Base-by-base conservation (phyloP, 1,140 invertebrate species). In the Megalonaias nervosa region DNA sequence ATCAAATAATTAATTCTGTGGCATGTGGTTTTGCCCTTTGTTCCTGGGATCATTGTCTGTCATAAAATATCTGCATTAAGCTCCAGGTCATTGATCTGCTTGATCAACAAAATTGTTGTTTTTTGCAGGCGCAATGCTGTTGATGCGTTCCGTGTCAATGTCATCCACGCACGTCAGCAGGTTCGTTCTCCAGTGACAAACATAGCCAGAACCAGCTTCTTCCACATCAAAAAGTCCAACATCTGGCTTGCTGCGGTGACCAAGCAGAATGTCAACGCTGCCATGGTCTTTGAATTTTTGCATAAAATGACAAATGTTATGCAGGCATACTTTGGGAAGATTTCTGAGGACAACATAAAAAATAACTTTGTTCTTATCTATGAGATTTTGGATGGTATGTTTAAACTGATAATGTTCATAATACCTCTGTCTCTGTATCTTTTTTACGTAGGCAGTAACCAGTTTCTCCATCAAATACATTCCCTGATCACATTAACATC, bases 321-420 rank as follows among this genome's bases (percentile, higher is more conserved):
- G 98, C 97, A 99, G 89, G 98, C 97, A 1, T 99, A 99, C 89
- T 99, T 99, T 92, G 98, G 98, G 70, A 99, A 99, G 92, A 97
- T 99, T 74, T 99, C 98, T 0, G 99, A 99, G 91, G 99, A 99
- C 91, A 99, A 99, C 90, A 99, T 99, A 86, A 99, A 99, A 91
- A 99, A 99, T 89, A 99, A 99, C 91, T 99, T 99, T 93, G 98
- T 99, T 62, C 93, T 99, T 1, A 99, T 99, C 85, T 99, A 99
- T 92, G 99, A 99, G 92, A 92, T 99, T 82, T 93, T 99, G 59
- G 99, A 99, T 93, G 96, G 96, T 97, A 92, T 84, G 90, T 81
- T 58, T 75, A 67, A 16, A 58, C 12, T 17, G 64, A 68, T 13
- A 16, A 57, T n/a, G 31, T 4, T 68, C 21, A 6, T 23, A 9